Evolutionary conservation across 2,888 invertebrate species (phyloP).

Genomic region (Eurois occulta): DNA sequence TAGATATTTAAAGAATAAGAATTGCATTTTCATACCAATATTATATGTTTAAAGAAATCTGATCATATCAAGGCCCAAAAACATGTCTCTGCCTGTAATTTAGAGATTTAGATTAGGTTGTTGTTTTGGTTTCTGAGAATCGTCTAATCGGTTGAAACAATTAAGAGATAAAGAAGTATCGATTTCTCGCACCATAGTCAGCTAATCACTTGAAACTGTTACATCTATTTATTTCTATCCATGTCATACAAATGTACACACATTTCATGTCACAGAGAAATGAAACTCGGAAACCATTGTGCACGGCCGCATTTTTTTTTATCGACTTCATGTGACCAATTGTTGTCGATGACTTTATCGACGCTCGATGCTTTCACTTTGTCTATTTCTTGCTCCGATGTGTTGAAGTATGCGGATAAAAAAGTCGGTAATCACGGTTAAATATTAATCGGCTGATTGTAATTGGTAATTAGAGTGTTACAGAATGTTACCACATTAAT

Average conservation of each 20-base stretch:
- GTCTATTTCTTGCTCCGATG: conserved; percentile 67
- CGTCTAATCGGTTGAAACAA: neutral
- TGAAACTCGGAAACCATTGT: conserved; percentile 81
- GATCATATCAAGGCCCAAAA: neutral
- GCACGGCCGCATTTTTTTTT: conserved; percentile 76
- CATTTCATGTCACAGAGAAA: conserved; percentile 70
- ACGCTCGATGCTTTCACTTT: conserved; percentile 83
- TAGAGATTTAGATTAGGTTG: neutral
- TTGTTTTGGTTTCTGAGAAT: neutral
- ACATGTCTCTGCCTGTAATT: neutral
- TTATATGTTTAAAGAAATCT: neutral
- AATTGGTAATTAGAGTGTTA: conserved; percentile 51
- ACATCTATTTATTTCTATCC: conserved; percentile 44
- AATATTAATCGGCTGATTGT: conserved; percentile 59
- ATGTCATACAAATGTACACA: conserved; percentile 57
- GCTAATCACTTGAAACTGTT: conserved; percentile 30
- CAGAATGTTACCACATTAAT: conserved; percentile 37
- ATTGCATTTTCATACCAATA: neutral
- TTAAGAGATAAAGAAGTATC: neutral
- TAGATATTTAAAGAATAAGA: neutral
- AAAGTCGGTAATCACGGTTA: conserved; percentile 52
- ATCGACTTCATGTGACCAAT: conserved; percentile 78
- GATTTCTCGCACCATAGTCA: conserved; percentile 2
- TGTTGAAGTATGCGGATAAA: conserved; percentile 61
- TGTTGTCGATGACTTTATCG: conserved; percentile 78